A percentile compares a stretch with the other conserved stretches of the same genome.
phyloP scores from a whole-genome alignment of 2,888 invertebrate species.

The Argyra leucocephala region DNA sequence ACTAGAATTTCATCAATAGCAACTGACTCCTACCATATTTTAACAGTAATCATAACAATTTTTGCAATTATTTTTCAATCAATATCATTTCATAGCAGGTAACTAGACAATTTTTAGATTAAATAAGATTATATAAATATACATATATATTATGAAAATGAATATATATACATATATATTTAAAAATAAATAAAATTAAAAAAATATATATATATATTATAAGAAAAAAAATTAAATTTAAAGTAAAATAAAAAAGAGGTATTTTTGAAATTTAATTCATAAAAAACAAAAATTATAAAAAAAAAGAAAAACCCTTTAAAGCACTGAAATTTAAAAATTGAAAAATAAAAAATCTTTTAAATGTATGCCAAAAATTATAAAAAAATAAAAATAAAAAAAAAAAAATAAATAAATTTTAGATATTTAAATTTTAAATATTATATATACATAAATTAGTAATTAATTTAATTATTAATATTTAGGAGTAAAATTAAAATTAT shows the following conservation, averaged over 20 bases:
- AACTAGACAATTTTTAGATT: slow-evolving; percentile 7
- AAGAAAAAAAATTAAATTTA: not conserved
- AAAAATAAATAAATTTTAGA: not conserved
- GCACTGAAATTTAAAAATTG: not conserved
- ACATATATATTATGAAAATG: not conserved
- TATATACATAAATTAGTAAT: not conserved
- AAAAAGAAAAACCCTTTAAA: not conserved
- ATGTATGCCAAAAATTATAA: not conserved
- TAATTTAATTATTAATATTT: not conserved
- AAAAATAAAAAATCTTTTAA: not conserved
- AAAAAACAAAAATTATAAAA: not conserved
- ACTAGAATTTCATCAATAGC: not conserved
- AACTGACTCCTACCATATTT: not conserved
- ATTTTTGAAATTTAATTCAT: not conserved
- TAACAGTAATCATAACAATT: slow-evolving; percentile 6
- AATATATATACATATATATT: not conserved
- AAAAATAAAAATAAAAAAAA: not conserved
- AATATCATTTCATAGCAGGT: not conserved
- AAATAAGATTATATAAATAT: not conserved
- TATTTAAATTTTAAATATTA: not conserved
- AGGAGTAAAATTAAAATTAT: not conserved
- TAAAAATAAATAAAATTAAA: not conserved
- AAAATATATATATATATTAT: not conserved
- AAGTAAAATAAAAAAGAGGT: not conserved
- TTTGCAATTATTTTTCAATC: not conserved